These are phyloP conservation scores for Mongoloraphidia duomilia DNA, from an alignment of 2,888 invertebrate genomes.

Conservation along the genomic window DNA sequence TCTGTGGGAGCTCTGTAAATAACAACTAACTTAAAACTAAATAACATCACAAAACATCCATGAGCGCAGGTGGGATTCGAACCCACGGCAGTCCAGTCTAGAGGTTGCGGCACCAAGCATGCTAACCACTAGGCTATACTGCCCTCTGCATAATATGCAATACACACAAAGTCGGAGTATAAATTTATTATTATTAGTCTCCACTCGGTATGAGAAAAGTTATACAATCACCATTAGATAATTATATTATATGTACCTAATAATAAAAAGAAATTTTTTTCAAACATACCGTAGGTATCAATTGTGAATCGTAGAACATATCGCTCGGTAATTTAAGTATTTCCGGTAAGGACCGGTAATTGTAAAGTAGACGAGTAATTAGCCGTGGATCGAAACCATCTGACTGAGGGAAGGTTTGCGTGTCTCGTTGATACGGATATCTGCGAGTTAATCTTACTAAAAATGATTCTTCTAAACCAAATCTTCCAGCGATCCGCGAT, in stretches of 20 bases:
- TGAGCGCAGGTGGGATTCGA: too few species aligned
- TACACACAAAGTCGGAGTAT: not conserved
- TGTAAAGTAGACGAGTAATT: slow-evolving; percentile 74
- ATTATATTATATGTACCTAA: too few species aligned
- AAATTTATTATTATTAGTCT: slow-evolving; percentile 4
- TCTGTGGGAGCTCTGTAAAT: too few species aligned
- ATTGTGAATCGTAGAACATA: slow-evolving; percentile 72
- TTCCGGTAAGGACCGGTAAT: slow-evolving; percentile 73
- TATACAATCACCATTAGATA: too few species aligned
- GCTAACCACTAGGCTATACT: too few species aligned
- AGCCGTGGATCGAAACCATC: slow-evolving; percentile 66
- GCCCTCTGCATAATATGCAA: not conserved
- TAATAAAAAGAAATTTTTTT: not conserved
- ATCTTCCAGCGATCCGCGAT: slow-evolving; percentile 45
- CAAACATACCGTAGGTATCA: slow-evolving; percentile 45
- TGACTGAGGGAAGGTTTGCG: slow-evolving; percentile 38
- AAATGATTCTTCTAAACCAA: slow-evolving; percentile 59
- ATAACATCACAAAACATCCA: too few species aligned
- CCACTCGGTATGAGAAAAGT: too few species aligned
- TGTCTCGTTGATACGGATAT: slow-evolving; percentile 53
- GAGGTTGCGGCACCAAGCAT: too few species aligned
- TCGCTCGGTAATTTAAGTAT: slow-evolving; percentile 62
- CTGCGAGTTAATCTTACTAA: slow-evolving; percentile 49
- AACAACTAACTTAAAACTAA: too few species aligned
- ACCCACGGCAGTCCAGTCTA: too few species aligned